Evolutionary conservation across 2,797 vertebrate genomes (phyloP).

Genomic region (Dicrostonyx torquatus): DNA sequence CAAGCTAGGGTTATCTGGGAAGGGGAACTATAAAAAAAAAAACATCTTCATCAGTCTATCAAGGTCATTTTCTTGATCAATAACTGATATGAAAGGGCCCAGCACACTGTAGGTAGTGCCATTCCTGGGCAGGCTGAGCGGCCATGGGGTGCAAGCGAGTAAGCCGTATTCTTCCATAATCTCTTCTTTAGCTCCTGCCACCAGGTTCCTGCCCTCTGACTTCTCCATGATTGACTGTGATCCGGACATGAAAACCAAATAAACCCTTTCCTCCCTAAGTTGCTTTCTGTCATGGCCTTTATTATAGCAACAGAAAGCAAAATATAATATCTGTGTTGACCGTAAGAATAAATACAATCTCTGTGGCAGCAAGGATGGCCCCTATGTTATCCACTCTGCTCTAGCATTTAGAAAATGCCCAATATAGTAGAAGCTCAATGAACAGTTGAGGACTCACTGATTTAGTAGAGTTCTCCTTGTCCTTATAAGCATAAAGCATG

Average conservation of each 20-base stretch:
- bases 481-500: not conserved
- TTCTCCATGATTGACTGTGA: no score
- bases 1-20: not conserved
- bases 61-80: not conserved
- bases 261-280: not conserved
- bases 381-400: no score
- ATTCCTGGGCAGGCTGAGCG: not conserved
- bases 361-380: not conserved
- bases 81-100: not conserved
- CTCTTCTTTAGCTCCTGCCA: not conserved
- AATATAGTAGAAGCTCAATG: not conserved
- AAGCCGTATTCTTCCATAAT: not conserved
- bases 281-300: not conserved
- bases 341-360: not conserved
- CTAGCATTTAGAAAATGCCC: not conserved
- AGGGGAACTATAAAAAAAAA: not conserved
- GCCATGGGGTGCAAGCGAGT: not conserved
- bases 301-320: not conserved
- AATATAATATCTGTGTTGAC: not conserved
- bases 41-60: not conserved
- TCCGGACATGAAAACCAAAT: not conserved
- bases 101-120: not conserved
- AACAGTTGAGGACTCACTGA: not conserved
- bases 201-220: not conserved
- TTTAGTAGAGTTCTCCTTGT: not conserved